phyloP scores from a whole-genome alignment of 2,888 invertebrate genomes.

The Eupeodes luniger region DNA sequence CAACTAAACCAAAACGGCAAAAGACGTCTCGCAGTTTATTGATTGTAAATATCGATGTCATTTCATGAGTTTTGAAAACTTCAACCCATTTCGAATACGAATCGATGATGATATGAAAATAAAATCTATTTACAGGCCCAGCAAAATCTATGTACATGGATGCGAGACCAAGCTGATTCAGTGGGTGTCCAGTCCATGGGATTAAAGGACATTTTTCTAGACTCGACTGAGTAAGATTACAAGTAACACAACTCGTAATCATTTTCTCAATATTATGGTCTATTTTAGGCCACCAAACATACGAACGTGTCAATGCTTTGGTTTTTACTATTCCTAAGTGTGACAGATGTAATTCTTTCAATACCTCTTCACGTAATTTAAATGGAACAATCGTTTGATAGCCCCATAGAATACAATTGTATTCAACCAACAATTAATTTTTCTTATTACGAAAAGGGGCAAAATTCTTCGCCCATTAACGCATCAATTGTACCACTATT shows the following conservation, averaged over 20 bases:
- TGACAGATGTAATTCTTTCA: too few species aligned
- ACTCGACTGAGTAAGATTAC: neutral
- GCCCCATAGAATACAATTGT: too few species aligned
- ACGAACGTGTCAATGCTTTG: too few species aligned
- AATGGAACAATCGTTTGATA: too few species aligned
- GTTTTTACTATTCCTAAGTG: too few species aligned
- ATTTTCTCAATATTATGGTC: neutral
- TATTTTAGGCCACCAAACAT: too few species aligned
- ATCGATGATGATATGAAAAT: neutral
- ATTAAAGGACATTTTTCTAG: neutral
- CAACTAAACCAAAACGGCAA: constrained; percentile 55
- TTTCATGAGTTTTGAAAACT: neutral
- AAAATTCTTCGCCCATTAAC: too few species aligned
- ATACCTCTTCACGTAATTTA: too few species aligned
- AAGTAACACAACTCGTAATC: neutral
- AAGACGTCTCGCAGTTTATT: constrained; percentile 31
- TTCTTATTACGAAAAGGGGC: too few species aligned
- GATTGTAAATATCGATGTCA: neutral
- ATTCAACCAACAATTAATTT: too few species aligned
- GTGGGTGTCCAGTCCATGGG: constrained; percentile 28
- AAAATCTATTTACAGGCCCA: constrained; percentile 10
- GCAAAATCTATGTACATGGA: constrained; percentile 45
- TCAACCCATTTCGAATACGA: constrained; percentile 5
- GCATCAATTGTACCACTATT: neutral
- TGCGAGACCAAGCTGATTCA: constrained; percentile 29